Evolutionary conservation across 2,888 invertebrate genomes (phyloP), one percentile per base, ranked within the genome.

Genomic region (Andrena haemorrhoa): DNA sequence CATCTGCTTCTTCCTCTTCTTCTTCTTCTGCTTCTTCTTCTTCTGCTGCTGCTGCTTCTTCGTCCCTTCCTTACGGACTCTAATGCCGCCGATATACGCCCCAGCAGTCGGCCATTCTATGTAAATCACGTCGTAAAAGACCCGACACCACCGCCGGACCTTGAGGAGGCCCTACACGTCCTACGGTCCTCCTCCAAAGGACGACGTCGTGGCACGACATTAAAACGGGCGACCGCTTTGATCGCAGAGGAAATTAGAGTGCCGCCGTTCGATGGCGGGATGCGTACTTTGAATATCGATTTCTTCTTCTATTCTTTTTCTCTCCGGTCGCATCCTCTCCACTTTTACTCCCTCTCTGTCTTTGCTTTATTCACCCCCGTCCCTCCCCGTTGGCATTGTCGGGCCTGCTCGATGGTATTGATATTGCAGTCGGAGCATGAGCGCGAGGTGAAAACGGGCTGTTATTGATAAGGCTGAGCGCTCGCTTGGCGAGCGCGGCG

Each of bases 121-220:
- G 92, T 92, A 92, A 92, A 92, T 92, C 90, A 86, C 85, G 85
- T 90, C 89, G 90, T 91, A 92, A 91, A 92, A 91, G 88, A 90
- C 89, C 89, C 89, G 91, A 91, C 92, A 92, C 90, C 90, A 85
- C 76, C 81, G 56, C 79, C 77, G 86, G 69, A 75, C 83, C 82
- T 86, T 83, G 78, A 82, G 76, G 82, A 87, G 78, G 74, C 71
- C 84, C 82, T 74, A 71, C 83, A 76, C 77, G 78, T 73, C 69
- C 74, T 72, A 58, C 51, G 76, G 70, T 72, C 79, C 78, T 75
- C 84, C 77, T 72, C 65, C 83, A 64, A 78, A 73, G 82, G 63
- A 80, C 82, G 72, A 79, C 69, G 86, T 75, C 66, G 70, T 79
- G 80, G 79, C 74, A 79, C 83, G 86, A 87, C 83, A 79, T 86